Evolutionary conservation across 2,113 vertebrate genomes (phyloP), one percentile per base, ranked within the genome.

Genomic region (Asarcornis scutulata): DNA sequence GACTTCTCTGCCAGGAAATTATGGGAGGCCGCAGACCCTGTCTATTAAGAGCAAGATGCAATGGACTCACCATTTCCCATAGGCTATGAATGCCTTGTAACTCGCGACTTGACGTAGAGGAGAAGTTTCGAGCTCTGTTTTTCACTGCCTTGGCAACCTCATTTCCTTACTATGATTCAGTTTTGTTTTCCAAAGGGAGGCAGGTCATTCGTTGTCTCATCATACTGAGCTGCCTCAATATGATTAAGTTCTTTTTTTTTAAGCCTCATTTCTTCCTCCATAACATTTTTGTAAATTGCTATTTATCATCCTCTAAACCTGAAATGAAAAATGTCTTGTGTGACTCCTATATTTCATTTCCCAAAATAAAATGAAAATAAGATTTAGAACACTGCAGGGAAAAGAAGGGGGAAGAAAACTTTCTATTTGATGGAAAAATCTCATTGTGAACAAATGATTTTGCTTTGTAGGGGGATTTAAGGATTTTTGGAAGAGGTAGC

Each of bases 141-240:
- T 92, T 78, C 91, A 97, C 92, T 96, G 91, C 94, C 96, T 92
- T 96, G 95, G 96, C 94, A 97, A 96, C 95, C 90, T 81, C 91
- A 72, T 86, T 93, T 95, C 83, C 86, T 96, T 29, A 63, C 88
- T 88, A 81, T 95, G 95, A 94, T 90, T 92, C 95, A 88, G 86
- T 93, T 90, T 90, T 92, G 80, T 91, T 94, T 95, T 92, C 94
- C 83, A 95, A 92, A 77, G 64, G 73, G 76, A 92, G 73, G 80
- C 46, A 83, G 76, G 72, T 88, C 92, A 10, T 72, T 94, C 17
- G 40, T 93, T 92, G 64, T 92, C 95, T 95, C 88, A 56, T 96
- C 94, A 95, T 74, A 97, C 86, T 93, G 92, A 93, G 86, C 83
- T 86, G 92, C 94, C 73, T 88, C n/a, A 22, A 64, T 93, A 96